phyloP scores from a whole-genome alignment of 2,113 vertebrate genomes.

The Dasyornis broadbenti region DNA sequence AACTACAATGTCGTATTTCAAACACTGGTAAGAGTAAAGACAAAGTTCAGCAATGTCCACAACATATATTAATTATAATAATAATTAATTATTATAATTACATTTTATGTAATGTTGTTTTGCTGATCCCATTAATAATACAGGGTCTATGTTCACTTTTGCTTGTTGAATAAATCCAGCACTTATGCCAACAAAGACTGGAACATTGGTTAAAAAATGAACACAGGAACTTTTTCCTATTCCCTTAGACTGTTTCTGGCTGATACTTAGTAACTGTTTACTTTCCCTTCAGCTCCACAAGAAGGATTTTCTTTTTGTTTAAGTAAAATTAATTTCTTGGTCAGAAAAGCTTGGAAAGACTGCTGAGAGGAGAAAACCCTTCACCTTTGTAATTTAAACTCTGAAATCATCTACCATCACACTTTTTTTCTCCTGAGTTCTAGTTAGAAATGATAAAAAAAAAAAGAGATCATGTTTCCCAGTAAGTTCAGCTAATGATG shows the following conservation, averaged over 20 bases:
- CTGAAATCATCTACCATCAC: background rate
- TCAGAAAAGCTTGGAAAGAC: background rate
- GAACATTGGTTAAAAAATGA: background rate
- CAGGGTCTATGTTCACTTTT: background rate
- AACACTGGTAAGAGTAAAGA: background rate
- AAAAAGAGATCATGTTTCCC: background rate
- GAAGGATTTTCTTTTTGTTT: background rate
- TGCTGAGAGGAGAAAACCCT: background rate
- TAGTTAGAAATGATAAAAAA: background rate
- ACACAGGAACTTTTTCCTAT: background rate
- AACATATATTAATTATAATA: background rate
- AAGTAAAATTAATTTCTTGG: background rate
- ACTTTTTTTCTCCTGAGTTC: background rate
- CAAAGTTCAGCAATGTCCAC: background rate
- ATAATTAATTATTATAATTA: background rate
- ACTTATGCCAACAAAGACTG: background rate
- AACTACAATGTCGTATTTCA: background rate
- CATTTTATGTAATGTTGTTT: background rate
- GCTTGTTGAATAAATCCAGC: background rate
- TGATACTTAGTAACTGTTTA: background rate
- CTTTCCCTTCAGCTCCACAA: background rate
- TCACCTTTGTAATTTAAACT: background rate
- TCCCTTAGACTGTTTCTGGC: background rate
- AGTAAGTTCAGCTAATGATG: conserved; percentile 29
- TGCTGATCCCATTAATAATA: background rate